A percentile compares a stretch with the other conserved stretches of the same genome.
Conservation (phyloP, 2,113 vertebrate species). For the Gallinago paraguaiae region DNA sequence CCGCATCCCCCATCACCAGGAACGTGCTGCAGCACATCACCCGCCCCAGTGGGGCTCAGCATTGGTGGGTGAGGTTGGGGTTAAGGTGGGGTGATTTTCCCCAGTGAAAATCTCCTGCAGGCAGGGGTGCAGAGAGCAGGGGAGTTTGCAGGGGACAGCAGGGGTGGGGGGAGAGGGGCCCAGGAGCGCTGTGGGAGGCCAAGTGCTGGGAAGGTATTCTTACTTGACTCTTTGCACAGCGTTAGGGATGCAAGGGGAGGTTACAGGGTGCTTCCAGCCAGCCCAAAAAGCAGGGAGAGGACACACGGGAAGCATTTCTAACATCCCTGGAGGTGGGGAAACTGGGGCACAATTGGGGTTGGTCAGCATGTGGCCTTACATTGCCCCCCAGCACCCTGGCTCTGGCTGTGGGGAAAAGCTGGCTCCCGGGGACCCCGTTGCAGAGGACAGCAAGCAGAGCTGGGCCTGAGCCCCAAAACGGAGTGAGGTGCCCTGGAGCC, state of each 20-base stretch:
- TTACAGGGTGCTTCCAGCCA: neutral
- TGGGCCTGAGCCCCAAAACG: neutral
- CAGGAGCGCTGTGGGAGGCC: neutral
- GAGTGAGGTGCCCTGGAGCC: neutral
- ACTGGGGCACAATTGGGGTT: neutral
- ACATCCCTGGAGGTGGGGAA: neutral
- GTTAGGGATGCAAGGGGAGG: neutral
- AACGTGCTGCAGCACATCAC: neutral
- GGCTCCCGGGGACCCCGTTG: neutral
- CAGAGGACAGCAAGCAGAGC: fast-evolving
- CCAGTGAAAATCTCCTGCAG: neutral
- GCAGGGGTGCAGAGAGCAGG: neutral
- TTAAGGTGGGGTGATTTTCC: neutral
- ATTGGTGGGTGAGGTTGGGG: neutral
- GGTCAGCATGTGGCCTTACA: neutral
- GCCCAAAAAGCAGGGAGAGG: neutral
- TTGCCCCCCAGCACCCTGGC: fast-evolving
- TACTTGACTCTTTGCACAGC: neutral
- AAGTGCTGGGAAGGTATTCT: fast-evolving
- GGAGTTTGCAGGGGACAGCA: neutral
- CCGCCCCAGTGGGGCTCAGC: neutral
- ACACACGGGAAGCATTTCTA: fast-evolving
- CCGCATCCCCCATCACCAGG: neutral
- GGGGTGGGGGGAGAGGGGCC: neutral
- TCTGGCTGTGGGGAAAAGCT: neutral